Percentiles rank a stretch among this genome's conserved stretches.
These are phyloP conservation scores for Mimachlamys varia DNA, from an alignment of 2,888 invertebrate genomes.

Conservation along the genomic window DNA sequence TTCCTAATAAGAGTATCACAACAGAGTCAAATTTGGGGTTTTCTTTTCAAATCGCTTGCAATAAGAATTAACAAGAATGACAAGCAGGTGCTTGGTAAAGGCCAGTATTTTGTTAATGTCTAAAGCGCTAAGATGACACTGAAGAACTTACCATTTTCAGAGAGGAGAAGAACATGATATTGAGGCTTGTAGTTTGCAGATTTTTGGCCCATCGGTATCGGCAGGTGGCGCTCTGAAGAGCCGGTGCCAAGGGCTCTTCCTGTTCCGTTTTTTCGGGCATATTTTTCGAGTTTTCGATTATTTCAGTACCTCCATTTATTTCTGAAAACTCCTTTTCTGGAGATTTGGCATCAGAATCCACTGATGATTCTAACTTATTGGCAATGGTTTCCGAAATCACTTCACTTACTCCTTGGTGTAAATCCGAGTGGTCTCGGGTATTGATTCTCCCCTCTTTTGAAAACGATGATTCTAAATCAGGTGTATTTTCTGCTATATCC, in stretches of 20 bases:
- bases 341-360: not conserved
- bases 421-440: not conserved
- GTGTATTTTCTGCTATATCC: not conserved
- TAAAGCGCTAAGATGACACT: too few species aligned
- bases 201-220: constrained; percentile 71
- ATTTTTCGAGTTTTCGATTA: not conserved
- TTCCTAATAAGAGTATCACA: too few species aligned
- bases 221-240: constrained; percentile 61
- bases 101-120: too few species aligned
- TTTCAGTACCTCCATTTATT: constrained; percentile 16
- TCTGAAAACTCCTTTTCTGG: not conserved
- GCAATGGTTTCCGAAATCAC: not conserved
- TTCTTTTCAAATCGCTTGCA: too few species aligned
- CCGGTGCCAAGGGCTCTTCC: constrained; percentile 56
- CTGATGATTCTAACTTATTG: not conserved
- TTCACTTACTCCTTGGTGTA: not conserved
- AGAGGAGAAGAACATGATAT: constrained; percentile 69
- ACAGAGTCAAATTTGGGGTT: too few species aligned
- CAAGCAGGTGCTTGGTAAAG: too few species aligned
- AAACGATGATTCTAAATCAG: not conserved
- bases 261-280: constrained; percentile 50
- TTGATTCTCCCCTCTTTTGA: not conserved
- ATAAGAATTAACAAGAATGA: too few species aligned
- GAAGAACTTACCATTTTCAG: constrained; percentile 64
- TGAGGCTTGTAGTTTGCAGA: constrained; percentile 57